Percentiles rank a stretch among this genome's conserved stretches.
phyloP scores from a whole-genome alignment of 2,113 vertebrate genomes.

The Emydura subglobosa region DNA sequence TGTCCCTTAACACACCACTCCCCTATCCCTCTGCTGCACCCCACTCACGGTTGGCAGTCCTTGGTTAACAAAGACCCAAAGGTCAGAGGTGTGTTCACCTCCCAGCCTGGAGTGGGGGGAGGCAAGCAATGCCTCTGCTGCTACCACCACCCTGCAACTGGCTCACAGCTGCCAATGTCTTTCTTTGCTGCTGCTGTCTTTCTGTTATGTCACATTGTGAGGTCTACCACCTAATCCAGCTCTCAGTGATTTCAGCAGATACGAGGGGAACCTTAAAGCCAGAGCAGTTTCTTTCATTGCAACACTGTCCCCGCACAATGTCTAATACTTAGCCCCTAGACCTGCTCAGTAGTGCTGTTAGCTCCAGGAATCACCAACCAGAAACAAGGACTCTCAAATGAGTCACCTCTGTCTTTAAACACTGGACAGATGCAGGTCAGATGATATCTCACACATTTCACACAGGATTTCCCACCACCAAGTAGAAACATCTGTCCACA shows the following conservation, averaged over 20 bases:
- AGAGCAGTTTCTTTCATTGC: background rate
- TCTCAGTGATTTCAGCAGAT: background rate
- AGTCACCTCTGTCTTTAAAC: too few species aligned
- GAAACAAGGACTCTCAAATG: too few species aligned
- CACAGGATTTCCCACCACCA: too few species aligned
- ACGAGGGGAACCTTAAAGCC: background rate
- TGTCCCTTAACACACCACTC: background rate
- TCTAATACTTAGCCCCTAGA: background rate
- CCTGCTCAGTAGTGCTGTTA: background rate
- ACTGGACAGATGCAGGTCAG: too few species aligned
- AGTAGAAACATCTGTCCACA: too few species aligned
- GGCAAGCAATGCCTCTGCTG: background rate
- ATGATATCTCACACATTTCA: too few species aligned
- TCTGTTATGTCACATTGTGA: background rate
- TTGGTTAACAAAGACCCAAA: background rate
- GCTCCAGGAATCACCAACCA: background rate
- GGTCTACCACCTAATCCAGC: background rate
- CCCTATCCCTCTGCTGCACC: background rate
- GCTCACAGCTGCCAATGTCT: background rate
- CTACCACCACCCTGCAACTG: background rate
- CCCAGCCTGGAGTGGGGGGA: background rate
- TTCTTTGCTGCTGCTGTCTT: too few species aligned
- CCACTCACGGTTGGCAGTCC: background rate
- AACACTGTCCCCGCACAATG: background rate
- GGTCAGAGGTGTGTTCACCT: background rate